These are phyloP conservation scores for Trachelus iudaicus DNA, from an alignment of 2,888 invertebrate genomes.

Conservation along the genomic window DNA sequence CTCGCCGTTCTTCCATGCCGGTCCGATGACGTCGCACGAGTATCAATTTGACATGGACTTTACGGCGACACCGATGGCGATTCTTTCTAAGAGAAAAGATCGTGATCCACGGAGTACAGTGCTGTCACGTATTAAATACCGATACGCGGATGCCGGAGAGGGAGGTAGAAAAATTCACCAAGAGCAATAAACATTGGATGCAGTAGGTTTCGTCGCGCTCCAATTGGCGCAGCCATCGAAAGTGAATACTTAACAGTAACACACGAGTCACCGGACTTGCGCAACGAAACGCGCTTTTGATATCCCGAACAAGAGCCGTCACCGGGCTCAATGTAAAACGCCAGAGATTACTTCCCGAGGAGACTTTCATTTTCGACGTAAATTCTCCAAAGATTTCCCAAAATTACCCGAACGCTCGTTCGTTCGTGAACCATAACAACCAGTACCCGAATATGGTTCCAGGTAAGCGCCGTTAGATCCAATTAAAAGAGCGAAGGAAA, in stretches of 20 bases:
- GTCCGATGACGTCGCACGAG: background rate
- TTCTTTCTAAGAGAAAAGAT: background rate
- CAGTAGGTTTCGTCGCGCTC: conserved; percentile 30
- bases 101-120: background rate
- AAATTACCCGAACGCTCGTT: background rate
- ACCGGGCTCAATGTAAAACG: background rate
- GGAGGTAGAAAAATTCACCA: conserved; percentile 5
- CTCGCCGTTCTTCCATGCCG: background rate
- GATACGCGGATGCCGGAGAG: background rate
- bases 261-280: conserved; percentile 30
- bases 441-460: background rate
- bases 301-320: background rate
- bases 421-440: background rate
- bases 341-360: background rate
- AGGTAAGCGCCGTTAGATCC: background rate
- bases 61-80: background rate
- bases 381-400: background rate
- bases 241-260: conserved; percentile 38
- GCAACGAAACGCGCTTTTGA: conserved; percentile 12
- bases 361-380: background rate
- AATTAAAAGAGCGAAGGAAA: background rate
- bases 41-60: background rate
- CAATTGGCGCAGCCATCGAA: conserved; percentile 38
- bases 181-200: conserved; percentile 27
- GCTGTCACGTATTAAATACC: background rate